Base-by-base conservation (phyloP, 2,797 vertebrate species). In the Melanotaenia maccullochi region DNA sequence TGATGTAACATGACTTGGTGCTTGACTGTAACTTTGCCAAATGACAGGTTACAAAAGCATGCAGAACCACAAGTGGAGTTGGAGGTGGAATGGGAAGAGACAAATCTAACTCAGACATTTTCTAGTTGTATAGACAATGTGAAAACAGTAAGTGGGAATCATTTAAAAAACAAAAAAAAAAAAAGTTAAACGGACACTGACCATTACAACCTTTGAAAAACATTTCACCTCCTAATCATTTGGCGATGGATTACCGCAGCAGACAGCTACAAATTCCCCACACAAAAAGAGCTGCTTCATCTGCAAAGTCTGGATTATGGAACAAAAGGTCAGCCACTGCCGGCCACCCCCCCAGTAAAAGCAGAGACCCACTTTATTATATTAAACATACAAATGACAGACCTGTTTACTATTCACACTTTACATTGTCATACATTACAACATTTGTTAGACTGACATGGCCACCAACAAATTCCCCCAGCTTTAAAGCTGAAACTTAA, bases 221-320 rank as follows among this genome's bases (percentile, higher is more conserved):
- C 3, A 22, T 35, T 54, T 44, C n/a, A 25, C 54, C 13, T 60
- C 62, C 36, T n/a, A 38, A 47, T 65, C 49, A 49, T 75, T 64
- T 65, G 68, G 77, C 57, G 61, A 78, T 35, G 0, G n/a, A 55
- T 75, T 69, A 73, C 66, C 62, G 44, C 61, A 75, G 71, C 78
- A 76, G 71, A 77, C 63, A 40, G 55, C 32, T 63, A 71, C 77
- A 83, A 85, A 83, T 84, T 86, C 82, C 70, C 74, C 70, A 42
- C 64, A 82, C 79, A 65, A 72, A 81, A 73, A 82, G 83, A 86
- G 79, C 71, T 83, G 88, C 85, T 67, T 59, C 28, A 54, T 90
- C 65, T 84, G 90, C 89, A 90, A 66, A 89, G 78, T 80, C 75
- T 71, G 88, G 88, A 88, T 89, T 84, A 89, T 1, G 33, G 60